Evolutionary conservation across 2,113 vertebrate species (phyloP).

Genomic region (Paratilapia polleni): DNA sequence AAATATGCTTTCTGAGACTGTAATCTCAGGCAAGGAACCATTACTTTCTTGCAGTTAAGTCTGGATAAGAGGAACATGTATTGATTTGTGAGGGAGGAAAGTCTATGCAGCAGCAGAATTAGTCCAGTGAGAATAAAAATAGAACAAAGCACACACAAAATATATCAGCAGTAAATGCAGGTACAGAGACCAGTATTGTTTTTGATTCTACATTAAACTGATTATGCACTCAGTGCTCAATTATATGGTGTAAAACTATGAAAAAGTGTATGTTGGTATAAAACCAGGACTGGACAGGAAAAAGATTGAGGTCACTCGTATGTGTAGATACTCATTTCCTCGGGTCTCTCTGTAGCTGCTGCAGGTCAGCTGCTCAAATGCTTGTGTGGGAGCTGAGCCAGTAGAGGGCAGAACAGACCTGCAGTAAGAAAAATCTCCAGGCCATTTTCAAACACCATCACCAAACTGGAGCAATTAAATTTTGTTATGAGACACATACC

Average conservation of each 20-base stretch:
- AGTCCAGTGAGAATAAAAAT: not conserved
- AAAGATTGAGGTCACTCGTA: not conserved
- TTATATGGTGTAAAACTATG: too few relatives aligned
- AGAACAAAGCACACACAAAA: not conserved
- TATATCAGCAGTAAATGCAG: not conserved
- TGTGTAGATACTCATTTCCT: not conserved
- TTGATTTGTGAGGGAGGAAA: not conserved
- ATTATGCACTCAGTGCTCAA: not conserved
- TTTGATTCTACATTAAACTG: not conserved
- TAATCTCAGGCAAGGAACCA: not conserved
- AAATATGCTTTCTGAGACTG: not conserved
- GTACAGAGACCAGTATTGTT: not conserved
- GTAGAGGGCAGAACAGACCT: slow-evolving; percentile 41
- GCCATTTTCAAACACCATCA: not conserved
- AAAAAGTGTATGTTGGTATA: not conserved
- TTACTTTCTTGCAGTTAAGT: not conserved
- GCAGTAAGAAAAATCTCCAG: not conserved
- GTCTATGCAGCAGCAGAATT: not conserved
- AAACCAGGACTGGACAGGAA: not conserved
- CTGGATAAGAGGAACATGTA: not conserved
- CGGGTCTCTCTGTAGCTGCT: not conserved
- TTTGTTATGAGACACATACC: not conserved
- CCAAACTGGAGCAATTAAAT: not conserved
- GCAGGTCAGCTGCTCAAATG: not conserved
- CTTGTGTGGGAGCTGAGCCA: not conserved